phyloP scores from a whole-genome alignment of 2,113 vertebrate species.

The Entelurus aequoreus region DNA sequence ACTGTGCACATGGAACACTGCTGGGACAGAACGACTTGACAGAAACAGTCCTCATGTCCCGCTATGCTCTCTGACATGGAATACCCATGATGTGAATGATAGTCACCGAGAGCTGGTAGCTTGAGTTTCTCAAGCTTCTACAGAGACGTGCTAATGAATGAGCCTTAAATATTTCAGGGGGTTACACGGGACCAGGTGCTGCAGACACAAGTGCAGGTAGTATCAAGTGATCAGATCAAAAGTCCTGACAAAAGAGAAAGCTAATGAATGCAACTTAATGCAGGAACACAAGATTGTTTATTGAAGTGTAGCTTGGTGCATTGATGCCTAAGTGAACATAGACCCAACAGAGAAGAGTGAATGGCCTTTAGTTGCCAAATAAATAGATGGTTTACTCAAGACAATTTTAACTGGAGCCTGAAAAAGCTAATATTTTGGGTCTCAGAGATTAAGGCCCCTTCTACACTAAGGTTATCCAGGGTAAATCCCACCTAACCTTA shows the following conservation, averaged over 20 bases:
- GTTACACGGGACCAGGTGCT: constrained; percentile 49
- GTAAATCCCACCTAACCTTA: too few species aligned
- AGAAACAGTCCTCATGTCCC: constrained; percentile 27
- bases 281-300: constrained; percentile 34
- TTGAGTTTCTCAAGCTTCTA: constrained; percentile 51
- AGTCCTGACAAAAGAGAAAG: constrained; percentile 44
- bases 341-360: constrained; percentile 14
- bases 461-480: too few species aligned
- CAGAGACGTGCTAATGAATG: constrained; percentile 56
- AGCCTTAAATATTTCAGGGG: constrained; percentile 60
- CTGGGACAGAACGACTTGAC: constrained; percentile 36
- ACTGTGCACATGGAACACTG: constrained; percentile 20
- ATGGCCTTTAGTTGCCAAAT: background rate
- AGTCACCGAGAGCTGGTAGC: constrained; percentile 27
- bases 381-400: background rate
- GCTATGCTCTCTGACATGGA: constrained; percentile 54
- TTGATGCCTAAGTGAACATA: constrained; percentile 9
- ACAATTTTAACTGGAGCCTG: too few species aligned
- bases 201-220: constrained; percentile 24
- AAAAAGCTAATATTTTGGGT: background rate
- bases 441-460: too few species aligned
- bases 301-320: constrained; percentile 20
- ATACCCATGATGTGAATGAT: constrained; percentile 34
- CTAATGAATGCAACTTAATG: constrained; percentile 54
- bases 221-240: constrained; percentile 52